Percentiles rank a stretch among this genome's conserved stretches.
These are phyloP conservation scores for Polietes domitor DNA, from an alignment of 2,888 invertebrate genomes.

Conservation along the genomic window DNA sequence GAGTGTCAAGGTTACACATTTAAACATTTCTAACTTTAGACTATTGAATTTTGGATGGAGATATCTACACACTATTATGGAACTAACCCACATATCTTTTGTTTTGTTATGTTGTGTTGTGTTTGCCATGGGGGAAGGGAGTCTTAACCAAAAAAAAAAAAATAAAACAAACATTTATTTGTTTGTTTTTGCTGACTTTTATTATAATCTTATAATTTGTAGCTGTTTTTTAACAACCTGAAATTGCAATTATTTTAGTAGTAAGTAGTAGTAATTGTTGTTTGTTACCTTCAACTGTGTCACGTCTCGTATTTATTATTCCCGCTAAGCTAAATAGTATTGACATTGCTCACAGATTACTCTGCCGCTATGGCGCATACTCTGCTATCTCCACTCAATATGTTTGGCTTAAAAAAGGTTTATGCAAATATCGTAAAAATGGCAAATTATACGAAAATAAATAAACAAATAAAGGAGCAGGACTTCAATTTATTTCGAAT, in stretches of 20 bases:
- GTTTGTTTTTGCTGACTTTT: background rate
- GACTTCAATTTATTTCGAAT: no score
- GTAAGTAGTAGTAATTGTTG: background rate
- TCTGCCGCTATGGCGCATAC: no score
- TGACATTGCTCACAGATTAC: constrained; percentile 43
- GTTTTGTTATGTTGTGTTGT: background rate
- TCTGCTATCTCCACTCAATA: background rate
- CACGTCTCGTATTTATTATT: background rate
- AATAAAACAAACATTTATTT: no score
- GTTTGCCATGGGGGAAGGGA: background rate
- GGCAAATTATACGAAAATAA: no score
- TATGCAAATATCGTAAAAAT: no score
- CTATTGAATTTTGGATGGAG: constrained; percentile 5
- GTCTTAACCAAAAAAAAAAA: background rate
- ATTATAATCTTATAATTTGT: background rate
- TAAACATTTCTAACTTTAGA: constrained; percentile 7
- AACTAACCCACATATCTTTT: constrained; percentile 31
- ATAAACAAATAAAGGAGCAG: no score
- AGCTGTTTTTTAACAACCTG: background rate
- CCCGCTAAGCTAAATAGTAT: background rate
- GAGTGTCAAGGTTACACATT: constrained; percentile 47
- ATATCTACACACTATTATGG: constrained; percentile 5
- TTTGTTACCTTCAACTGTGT: constrained; percentile 36
- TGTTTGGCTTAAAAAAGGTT: no score
- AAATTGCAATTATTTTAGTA: constrained; percentile 39